Evolutionary conservation across 2,888 invertebrate genomes (phyloP), one percentile per base, ranked within the genome.

Genomic region (Luffia ferchaultella): DNA sequence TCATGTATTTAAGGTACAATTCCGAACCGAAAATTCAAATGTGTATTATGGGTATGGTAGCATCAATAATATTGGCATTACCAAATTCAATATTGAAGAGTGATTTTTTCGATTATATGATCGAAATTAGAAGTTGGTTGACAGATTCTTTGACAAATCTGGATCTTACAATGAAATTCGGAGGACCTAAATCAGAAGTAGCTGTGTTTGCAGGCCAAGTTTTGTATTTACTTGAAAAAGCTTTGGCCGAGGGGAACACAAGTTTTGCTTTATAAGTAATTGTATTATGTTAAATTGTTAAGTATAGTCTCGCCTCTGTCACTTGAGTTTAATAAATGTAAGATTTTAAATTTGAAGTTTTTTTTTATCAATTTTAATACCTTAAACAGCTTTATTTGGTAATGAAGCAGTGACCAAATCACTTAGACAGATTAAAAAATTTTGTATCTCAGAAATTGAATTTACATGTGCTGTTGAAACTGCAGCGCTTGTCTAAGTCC

Each of bases 61-160:
- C 89, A 0, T 80, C 90, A 0, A 87, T 90, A 0, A 64, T 92
- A 0, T 63, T 91, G 2, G 87, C 86, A 0, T 76, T 90, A 12
- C 90, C 93, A 0, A 65, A 79, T 0, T 70, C 76, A 9, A 69
- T 89, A 15, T 60, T 93, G 1, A 66, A 82, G 1, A 71, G 70
- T 0, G 89, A 92, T 49, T 88, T 91, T 58, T 75, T 85, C 2
- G 85, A 87, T 9, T 82, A 87, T 1, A 66, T 93, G 50, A 62
- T 87, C 45, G 93, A 93, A 58, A 76, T 91, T 45, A 76, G 88
- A 46, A 66, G 84, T 20, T 93, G 93, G 93, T 65, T 94, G 41
- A 68, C 77, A 1, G 88, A 89, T 46, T 73, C 86, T 50, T 60
- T 88, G 16, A 80, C 82, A 20, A 85, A 80, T 2, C 54, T 79